Evolutionary conservation across 92 coral and sea anemone genomes (phyloP), one percentile per base, ranked within the genome.

Genomic region (Paramuricea clavata): DNA sequence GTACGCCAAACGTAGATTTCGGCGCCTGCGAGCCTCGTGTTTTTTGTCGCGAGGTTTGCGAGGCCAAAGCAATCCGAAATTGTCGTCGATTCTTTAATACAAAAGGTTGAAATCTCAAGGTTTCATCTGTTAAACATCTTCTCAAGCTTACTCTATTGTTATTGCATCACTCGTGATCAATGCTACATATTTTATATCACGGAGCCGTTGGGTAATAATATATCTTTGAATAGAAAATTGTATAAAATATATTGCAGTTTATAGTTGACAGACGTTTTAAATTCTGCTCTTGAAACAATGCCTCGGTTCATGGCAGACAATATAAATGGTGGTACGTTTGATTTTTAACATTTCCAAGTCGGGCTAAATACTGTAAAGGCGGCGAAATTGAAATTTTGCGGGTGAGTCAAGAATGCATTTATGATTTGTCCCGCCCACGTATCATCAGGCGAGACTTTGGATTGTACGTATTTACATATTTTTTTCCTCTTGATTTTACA

Each of bases 11-110:
- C 59, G 60, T 74, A 11, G 61, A 49, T 61, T 59, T 79, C 71
- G 57, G 84, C 84, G 84, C 84, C 84, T 79, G 84, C 84, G 84
- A 79, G 84, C 84, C 72, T 57, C 84, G 84, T 61, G 84, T 79
- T 57, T n/a, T 50, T 79, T 60, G 57, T 57, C 35, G 54, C 56
- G 72, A 34, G 41, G 73, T 79, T n/a, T 79, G 84, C 84, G 8
- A 59, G 67, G 30, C 33, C 31, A 42, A 39, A 72, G 42, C 31
- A 11, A 33, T n/a, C 3, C 12, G 4, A 39, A 27, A 17, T 36
- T 32, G 11, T n/a, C n/a, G n/a, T n/a, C n/a, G n/a, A n/a, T n/a
- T n/a, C 5, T 21, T 21, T 13, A n/a, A 0, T 27, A 60, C 68
- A 60, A 21, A 6, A 60, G 50, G 67, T 39, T 87, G 39, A 0